These are phyloP conservation scores for Stomatorhinus walkeri DNA, from an alignment of 2,797 vertebrate genomes.

Conservation along the genomic window DNA sequence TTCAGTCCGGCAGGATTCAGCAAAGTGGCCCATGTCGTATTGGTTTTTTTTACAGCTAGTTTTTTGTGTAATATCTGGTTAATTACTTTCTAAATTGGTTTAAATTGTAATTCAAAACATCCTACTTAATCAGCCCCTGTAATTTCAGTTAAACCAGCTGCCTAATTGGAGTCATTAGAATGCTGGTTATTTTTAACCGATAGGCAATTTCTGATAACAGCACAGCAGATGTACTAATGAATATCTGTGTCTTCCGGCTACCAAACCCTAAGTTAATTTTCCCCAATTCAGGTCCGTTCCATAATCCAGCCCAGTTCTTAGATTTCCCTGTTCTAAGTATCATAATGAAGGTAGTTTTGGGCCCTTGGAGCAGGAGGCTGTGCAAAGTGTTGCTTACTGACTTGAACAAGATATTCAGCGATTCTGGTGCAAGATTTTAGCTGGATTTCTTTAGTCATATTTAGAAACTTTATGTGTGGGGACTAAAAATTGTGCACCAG, in stretches of 20 bases:
- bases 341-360: not conserved
- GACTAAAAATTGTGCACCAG: not conserved
- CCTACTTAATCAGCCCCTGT: not conserved
- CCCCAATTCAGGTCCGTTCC: not conserved
- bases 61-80: not conserved
- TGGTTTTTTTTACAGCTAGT: not conserved
- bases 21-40: not conserved
- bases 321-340: not conserved
- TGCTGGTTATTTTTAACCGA: not conserved
- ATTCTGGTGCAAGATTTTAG: not conserved
- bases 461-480: not conserved
- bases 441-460: not conserved
- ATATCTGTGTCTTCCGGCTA: not conserved
- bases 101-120: not conserved
- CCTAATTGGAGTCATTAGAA: not conserved
- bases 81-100: not conserved
- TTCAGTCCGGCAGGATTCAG: not conserved
- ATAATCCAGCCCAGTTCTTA: not conserved
- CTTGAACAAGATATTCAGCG: not conserved
- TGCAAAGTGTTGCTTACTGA: not conserved
- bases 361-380: not conserved
- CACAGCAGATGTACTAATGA: not conserved
- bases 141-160: not conserved
- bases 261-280: not conserved
- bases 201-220: not conserved